phyloP scores from a whole-genome alignment of 2,797 vertebrate species.

The Loris lydekkerianus region DNA sequence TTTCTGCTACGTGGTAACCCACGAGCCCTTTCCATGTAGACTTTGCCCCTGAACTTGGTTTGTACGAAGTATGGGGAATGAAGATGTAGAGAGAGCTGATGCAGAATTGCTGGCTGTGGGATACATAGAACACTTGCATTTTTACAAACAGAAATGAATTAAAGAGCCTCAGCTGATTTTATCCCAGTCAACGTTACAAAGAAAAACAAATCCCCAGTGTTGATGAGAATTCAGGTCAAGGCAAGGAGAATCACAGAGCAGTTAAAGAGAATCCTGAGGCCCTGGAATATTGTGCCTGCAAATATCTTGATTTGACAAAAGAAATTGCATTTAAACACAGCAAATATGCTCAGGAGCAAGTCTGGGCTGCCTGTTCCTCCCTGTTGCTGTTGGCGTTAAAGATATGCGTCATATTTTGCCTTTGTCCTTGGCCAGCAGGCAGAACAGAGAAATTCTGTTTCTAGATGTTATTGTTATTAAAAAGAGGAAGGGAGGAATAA shows the following conservation, averaged over 20 bases:
- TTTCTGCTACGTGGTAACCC: background rate
- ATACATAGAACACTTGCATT: background rate
- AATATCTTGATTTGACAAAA: constrained; percentile 73
- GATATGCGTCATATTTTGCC: constrained; percentile 83
- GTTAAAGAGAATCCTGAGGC: constrained; percentile 59
- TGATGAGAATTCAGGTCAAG: constrained; percentile 62
- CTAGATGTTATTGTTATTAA: constrained; percentile 53
- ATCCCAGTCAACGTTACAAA: background rate
- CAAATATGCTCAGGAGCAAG: constrained; percentile 70
- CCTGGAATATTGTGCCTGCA: constrained; percentile 45
- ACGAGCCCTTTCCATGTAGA: background rate
- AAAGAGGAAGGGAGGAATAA: background rate
- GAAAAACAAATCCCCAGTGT: background rate
- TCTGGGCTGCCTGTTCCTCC: constrained; percentile 57
- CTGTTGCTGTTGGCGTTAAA: constrained; percentile 77
- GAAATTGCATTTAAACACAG: constrained; percentile 79
- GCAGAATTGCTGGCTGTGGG: background rate
- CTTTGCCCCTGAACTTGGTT: background rate
- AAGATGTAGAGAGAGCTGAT: background rate
- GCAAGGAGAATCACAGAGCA: constrained; percentile 27
- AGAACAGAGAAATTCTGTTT: constrained; percentile 76
- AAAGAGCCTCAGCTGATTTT: constrained; percentile 29
- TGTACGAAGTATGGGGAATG: background rate
- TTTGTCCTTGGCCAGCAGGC: constrained; percentile 78
- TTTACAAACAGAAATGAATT: background rate